These are phyloP conservation scores for Pinctada fucata DNA, from an alignment of 2,888 invertebrate genomes.

Conservation along the genomic window DNA sequence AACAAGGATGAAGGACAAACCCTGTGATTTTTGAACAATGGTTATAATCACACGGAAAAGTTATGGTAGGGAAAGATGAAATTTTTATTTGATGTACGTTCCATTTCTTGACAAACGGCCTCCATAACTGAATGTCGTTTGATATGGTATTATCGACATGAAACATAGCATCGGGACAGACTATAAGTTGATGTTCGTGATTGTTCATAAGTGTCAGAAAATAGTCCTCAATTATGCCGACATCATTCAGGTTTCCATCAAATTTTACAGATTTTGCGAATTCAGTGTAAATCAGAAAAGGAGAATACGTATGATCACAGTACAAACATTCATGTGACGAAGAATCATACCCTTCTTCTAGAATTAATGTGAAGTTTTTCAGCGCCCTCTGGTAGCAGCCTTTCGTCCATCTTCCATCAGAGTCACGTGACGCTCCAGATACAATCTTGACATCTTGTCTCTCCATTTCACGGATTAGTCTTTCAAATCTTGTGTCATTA, in stretches of 20 bases:
- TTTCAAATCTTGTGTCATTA: constrained; percentile 58
- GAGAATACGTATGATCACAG: constrained; percentile 70
- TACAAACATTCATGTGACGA: constrained; percentile 69
- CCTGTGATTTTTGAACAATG: constrained; percentile 19
- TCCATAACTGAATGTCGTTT: constrained; percentile 29
- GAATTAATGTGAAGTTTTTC: constrained; percentile 64
- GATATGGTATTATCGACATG: constrained; percentile 38
- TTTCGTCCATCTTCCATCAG: constrained; percentile 64
- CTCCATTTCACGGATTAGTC: constrained; percentile 64
- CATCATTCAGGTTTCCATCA: constrained; percentile 42
- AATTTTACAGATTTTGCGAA: constrained; percentile 50
- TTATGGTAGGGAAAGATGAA: constrained; percentile 57
- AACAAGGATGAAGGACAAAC: constrained; percentile 62
- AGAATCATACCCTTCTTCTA: constrained; percentile 64
- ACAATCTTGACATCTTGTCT: constrained; percentile 53
- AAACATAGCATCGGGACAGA: constrained; percentile 73
- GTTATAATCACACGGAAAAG: constrained; percentile 44
- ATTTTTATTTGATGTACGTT: constrained; percentile 40
- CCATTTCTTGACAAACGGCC: constrained; percentile 41
- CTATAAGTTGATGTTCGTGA: constrained; percentile 49
- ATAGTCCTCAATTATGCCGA: constrained; percentile 66
- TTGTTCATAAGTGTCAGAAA: constrained; percentile 59
- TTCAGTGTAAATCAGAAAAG: constrained; percentile 62
- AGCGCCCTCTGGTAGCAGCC: constrained; percentile 66
- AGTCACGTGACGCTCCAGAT: constrained; percentile 61